Percentiles rank a stretch among this genome's conserved stretches.
phyloP scores from a whole-genome alignment of 2,888 invertebrate genomes.

The Chrysotoxum bicinctum region DNA sequence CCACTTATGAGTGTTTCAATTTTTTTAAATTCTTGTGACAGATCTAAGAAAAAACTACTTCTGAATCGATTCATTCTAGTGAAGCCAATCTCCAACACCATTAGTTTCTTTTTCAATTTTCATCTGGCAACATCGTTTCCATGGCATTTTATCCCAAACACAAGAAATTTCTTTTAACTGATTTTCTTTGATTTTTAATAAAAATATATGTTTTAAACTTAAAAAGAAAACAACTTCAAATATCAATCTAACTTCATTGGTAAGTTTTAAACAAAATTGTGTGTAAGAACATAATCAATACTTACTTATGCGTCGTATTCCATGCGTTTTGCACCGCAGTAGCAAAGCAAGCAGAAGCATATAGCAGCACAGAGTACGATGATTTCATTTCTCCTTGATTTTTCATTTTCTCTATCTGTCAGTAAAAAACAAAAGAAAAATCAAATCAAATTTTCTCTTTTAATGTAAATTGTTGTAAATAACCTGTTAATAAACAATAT shows the following conservation, averaged over 20 bases:
- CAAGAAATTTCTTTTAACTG: slow-evolving; percentile 50
- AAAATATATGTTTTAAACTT: slow-evolving; percentile 42
- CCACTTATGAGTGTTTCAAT: too few species aligned
- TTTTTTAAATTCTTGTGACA: too few species aligned
- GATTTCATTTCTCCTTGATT: slow-evolving; percentile 79
- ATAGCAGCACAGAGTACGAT: slow-evolving; percentile 75
- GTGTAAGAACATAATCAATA: slow-evolving; percentile 15
- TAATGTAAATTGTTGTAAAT: slow-evolving; percentile 57
- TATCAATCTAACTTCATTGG: slow-evolving; percentile 49
- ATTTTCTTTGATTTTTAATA: slow-evolving; percentile 56
- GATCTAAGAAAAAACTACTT: background rate
- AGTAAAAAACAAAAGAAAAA: slow-evolving; percentile 52
- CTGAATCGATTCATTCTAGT: slow-evolving; percentile 12
- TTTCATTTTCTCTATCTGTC: slow-evolving; percentile 67
- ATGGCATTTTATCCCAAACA: slow-evolving; percentile 73
- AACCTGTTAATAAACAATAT: slow-evolving; percentile 72
- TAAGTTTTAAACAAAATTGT: slow-evolving; percentile 27
- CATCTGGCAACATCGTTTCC: slow-evolving; percentile 69
- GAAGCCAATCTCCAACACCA: slow-evolving; percentile 36
- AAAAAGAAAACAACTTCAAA: slow-evolving; percentile 41
- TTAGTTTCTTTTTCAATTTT: background rate
- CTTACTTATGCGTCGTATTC: slow-evolving; percentile 43
- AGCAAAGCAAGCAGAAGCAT: slow-evolving; percentile 1
- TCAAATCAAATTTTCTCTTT: slow-evolving; percentile 42
- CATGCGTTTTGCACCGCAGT: slow-evolving; percentile 67